Percentiles rank a stretch among this genome's conserved stretches.
These are phyloP conservation scores for Calephelis perditalis DNA, from an alignment of 2,888 invertebrate species.

Conservation along the genomic window DNA sequence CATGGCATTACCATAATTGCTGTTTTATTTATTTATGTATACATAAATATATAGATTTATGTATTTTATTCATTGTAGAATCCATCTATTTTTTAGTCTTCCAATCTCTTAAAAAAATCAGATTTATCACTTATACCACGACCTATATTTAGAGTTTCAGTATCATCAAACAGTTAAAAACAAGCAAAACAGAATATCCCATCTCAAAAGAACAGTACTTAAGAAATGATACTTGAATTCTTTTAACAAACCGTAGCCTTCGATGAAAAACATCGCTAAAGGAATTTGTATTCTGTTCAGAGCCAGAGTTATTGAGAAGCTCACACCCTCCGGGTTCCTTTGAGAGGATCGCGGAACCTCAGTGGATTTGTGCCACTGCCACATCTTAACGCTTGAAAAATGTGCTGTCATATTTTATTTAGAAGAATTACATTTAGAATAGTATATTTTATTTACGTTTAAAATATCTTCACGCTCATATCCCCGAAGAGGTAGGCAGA, in stretches of 20 bases:
- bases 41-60: no score
- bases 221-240: conserved; percentile 7
- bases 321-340: conserved; percentile 28
- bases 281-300: conserved; percentile 32
- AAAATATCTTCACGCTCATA: no score
- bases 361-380: conserved; percentile 23
- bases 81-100: no score
- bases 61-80: no score
- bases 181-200: background rate
- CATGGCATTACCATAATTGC: no score
- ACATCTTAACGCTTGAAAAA: conserved; percentile 8
- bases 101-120: no score
- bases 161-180: no score
- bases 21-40: no score
- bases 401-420: conserved; percentile 2
- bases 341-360: conserved; percentile 29
- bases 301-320: conserved; percentile 32
- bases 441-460: no score
- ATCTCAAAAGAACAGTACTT: conserved; percentile 6
- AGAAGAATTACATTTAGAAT: background rate
- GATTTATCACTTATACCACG: no score
- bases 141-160: no score
- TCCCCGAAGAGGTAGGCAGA: no score
- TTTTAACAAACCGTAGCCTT: conserved; percentile 22
- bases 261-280: conserved; percentile 23